Conservation (phyloP, 1,140 invertebrate genomes). For the Sinella curviseta region DNA sequence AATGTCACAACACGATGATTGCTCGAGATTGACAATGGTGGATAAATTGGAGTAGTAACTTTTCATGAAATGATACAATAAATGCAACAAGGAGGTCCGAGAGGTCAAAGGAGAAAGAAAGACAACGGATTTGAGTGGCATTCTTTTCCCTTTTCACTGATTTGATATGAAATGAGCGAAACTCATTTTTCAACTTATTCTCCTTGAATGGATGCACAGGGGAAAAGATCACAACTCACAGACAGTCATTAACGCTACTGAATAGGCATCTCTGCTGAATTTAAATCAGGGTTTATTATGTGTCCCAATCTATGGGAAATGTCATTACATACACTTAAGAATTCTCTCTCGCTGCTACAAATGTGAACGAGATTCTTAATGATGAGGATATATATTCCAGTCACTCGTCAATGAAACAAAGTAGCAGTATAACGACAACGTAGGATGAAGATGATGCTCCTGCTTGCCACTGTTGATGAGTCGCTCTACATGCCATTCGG, state of each 20-base stretch:
- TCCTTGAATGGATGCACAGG: too few species aligned
- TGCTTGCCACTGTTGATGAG: neutral
- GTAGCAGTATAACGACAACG: neutral
- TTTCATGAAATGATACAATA: neutral
- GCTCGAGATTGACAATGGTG: neutral
- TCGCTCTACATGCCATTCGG: neutral
- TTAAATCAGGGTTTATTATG: neutral
- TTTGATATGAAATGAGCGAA: too few species aligned
- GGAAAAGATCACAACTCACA: too few species aligned
- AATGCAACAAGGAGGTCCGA: neutral
- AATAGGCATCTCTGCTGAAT: neutral
- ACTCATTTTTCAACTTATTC: conserved; percentile 18
- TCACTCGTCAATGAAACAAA: neutral
- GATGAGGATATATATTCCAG: neutral
- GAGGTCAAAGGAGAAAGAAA: too few species aligned
- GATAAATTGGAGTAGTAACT: conserved; percentile 4
- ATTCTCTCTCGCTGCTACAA: too few species aligned
- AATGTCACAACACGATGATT: conserved; percentile 5
- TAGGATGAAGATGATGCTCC: neutral
- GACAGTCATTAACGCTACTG: neutral
- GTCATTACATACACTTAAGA: neutral
- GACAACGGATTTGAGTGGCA: too few species aligned
- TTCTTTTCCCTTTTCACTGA: too few species aligned
- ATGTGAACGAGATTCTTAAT: neutral
- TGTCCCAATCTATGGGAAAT: neutral